These are phyloP conservation scores for Chaetodon trifascialis DNA, from an alignment of 2,113 vertebrate species.

Conservation along the genomic window DNA sequence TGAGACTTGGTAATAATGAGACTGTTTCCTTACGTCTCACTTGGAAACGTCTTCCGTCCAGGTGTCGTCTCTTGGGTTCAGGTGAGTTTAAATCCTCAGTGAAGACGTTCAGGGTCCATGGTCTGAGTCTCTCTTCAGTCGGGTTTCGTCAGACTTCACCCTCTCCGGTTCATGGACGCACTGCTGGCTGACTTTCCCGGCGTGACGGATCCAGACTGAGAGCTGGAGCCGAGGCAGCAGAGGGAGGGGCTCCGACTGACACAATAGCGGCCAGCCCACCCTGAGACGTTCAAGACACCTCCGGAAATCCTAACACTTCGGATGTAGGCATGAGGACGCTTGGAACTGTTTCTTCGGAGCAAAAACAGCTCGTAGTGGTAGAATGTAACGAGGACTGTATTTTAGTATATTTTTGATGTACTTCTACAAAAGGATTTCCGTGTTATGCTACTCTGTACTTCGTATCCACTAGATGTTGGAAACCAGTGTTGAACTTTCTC, in stretches of 20 bases:
- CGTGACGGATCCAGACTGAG: background rate
- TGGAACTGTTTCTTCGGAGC: background rate
- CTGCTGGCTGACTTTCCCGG: background rate
- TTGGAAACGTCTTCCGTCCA: background rate
- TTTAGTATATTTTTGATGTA: background rate
- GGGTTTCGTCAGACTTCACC: background rate
- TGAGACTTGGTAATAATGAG: background rate
- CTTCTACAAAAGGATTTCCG: background rate
- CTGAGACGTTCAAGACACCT: conserved; percentile 55
- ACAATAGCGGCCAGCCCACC: background rate
- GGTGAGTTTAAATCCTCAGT: conserved; percentile 19
- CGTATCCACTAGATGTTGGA: too few relatives aligned
- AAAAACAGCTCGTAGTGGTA: background rate
- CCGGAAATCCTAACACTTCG: background rate
- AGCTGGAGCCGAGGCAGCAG: background rate
- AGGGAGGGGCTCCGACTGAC: background rate
- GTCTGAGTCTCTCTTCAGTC: background rate
- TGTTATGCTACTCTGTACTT: background rate
- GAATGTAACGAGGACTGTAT: background rate
- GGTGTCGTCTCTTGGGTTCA: background rate
- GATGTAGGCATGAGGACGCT: too few relatives aligned
- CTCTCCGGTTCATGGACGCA: background rate
- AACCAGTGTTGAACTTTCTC: background rate
- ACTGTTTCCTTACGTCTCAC: conserved; percentile 40
- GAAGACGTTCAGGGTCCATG: background rate